Percentiles rank a stretch among this genome's conserved stretches.
phyloP scores from a whole-genome alignment of 2,113 vertebrate species.

The Loxodonta africana region DNA sequence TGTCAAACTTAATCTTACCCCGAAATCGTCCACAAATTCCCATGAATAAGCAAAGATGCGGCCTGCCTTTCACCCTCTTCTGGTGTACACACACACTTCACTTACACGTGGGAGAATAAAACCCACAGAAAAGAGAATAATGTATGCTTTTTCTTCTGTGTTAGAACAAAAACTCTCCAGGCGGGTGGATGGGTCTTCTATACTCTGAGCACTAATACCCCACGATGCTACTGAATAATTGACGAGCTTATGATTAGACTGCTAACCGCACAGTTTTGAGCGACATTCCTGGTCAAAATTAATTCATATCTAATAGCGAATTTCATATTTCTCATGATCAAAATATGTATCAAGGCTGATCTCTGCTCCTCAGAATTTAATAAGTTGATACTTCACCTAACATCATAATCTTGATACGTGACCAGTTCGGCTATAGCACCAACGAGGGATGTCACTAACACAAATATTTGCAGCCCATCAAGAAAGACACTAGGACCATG shows the following conservation, averaged over 20 bases:
- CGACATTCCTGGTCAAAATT: slow-evolving; percentile 66
- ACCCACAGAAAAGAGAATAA: slow-evolving; percentile 2
- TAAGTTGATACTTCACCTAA: slow-evolving; percentile 53
- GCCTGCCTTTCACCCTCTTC: slow-evolving; percentile 25
- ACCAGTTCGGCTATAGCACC: slow-evolving; percentile 39
- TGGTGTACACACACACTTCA: background rate
- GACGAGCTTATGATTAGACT: slow-evolving; percentile 75
- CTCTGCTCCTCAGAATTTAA: slow-evolving; percentile 48
- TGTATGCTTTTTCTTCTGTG: slow-evolving; percentile 30
- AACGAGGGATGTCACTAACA: slow-evolving; percentile 41
- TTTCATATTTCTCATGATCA: slow-evolving; percentile 53
- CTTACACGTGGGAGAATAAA: slow-evolving; percentile 4
- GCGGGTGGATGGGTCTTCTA: background rate
- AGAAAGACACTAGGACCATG: background rate
- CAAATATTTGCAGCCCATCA: slow-evolving; percentile 20
- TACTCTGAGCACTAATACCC: slow-evolving; percentile 65
- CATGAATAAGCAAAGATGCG: background rate
- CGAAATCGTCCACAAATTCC: slow-evolving; percentile 24
- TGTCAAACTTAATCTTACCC: slow-evolving; percentile 59
- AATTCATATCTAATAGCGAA: slow-evolving; percentile 67
- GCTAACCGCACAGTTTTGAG: slow-evolving; percentile 56
- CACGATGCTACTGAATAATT: slow-evolving; percentile 74
- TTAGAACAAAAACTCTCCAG: slow-evolving; percentile 65
- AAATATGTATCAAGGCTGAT: slow-evolving; percentile 60
- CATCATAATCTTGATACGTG: slow-evolving; percentile 54